Evolutionary conservation across 2,113 vertebrate species (phyloP), one percentile per base, ranked within the genome.

Genomic region (Calidris pugnax): DNA sequence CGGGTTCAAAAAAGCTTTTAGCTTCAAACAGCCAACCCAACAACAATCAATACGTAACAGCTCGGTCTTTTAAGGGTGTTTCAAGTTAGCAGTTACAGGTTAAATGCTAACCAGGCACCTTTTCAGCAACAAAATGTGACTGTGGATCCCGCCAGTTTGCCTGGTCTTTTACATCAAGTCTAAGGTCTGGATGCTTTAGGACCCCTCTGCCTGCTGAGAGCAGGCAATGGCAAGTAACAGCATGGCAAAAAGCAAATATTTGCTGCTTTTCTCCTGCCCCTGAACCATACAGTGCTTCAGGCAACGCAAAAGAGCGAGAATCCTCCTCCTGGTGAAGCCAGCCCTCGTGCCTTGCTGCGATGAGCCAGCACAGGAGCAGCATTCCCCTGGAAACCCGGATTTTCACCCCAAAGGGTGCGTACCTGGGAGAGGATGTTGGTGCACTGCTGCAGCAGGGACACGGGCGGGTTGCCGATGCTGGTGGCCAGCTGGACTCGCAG

Each of bases 371-470:
- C 32, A 7, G 17, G 14, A 22, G n/a, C 37, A 9, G 47, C 12
- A 1, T 2, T 33, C 37, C 20, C n/a, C 24, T 1, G 22, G 53
- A 6, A 8, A 19, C 14, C 12, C 3, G 0, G 3, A 8, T 45
- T 7, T 5, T 1, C 0, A 17, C 8, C 35, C 6, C 0, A 4
- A 3, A 19, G 9, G 17, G 17, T 14, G 10, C 4, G 12, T 98
- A 99, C 99, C 99, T 99, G 99, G 1, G 99, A 99, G 26, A 99
- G 99, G 96, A 99, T 99, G 98, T 99, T 99, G 98, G 99, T 99
- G 96, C 99, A 99, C 95, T 99, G 99, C 90, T 99, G 99, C 90
- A 99, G 98, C 95, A 99, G 98, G 1, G 99, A 99, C 43, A 99
- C 99, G 0, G 99, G 99, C 1, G 99, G 99, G 92, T 99, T 99